phyloP scores from a whole-genome alignment of 2,797 vertebrate species.

The Anguilla megastoma region DNA sequence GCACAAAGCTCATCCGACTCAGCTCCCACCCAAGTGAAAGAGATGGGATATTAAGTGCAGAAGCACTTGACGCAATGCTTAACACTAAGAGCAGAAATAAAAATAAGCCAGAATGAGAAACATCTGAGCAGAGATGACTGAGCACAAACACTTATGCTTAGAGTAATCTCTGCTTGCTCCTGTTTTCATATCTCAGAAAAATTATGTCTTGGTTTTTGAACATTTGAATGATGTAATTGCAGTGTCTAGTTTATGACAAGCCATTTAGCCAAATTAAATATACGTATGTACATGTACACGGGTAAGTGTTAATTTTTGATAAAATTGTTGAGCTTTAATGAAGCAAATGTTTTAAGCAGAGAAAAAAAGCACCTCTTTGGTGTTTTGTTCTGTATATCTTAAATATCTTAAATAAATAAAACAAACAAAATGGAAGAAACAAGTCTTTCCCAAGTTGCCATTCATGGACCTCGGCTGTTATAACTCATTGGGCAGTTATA shows the following conservation, averaged over 20 bases:
- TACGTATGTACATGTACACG: neutral
- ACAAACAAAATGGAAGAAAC: neutral
- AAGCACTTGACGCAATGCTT: neutral
- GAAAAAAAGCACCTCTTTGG: neutral
- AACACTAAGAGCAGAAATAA: neutral
- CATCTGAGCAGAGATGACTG: neutral
- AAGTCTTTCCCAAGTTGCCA: neutral
- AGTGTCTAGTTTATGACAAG: neutral
- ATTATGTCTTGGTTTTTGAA: neutral
- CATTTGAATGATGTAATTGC: neutral
- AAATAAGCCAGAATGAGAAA: neutral
- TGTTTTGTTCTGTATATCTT: neutral
- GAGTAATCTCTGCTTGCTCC: neutral
- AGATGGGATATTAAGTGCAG: neutral
- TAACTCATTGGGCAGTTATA: neutral
- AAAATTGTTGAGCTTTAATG: neutral
- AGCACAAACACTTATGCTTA: neutral
- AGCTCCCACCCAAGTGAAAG: neutral
- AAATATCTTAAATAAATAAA: neutral
- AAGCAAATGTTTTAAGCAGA: neutral
- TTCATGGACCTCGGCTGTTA: neutral
- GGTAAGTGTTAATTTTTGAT: neutral
- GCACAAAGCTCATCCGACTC: neutral
- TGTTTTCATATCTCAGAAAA: neutral
- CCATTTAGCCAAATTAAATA: neutral